These are phyloP conservation scores for Pachyuromys duprasi DNA, from an alignment of 2,797 vertebrate genomes.

Conservation along the genomic window DNA sequence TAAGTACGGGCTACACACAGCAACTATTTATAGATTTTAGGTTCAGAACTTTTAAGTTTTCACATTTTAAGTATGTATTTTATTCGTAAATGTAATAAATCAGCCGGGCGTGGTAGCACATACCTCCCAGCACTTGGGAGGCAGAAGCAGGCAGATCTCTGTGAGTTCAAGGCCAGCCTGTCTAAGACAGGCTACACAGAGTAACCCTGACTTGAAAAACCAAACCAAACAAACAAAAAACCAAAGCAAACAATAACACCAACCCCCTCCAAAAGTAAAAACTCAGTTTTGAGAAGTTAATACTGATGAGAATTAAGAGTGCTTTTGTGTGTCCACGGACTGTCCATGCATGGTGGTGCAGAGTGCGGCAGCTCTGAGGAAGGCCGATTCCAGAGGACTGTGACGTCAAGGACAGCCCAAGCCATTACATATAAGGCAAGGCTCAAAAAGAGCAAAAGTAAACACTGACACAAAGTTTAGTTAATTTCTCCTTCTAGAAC, in stretches of 20 bases:
- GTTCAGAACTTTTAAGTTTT: slow-evolving; percentile 47
- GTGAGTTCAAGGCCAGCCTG: too few relatives aligned
- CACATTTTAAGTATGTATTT: slow-evolving; percentile 28
- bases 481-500: slow-evolving; percentile 44
- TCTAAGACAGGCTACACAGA: too few relatives aligned
- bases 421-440: not conserved
- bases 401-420: not conserved
- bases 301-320: slow-evolving; percentile 35
- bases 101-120: not conserved
- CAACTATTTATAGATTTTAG: slow-evolving; percentile 33
- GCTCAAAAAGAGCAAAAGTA: not conserved
- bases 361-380: not conserved
- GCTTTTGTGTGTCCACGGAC: not conserved
- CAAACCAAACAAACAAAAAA: too few relatives aligned
- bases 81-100: slow-evolving; percentile 36
- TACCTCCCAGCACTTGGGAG: too few relatives aligned
- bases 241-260: too few relatives aligned
- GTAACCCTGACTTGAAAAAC: too few relatives aligned
- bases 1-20: not conserved
- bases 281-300: slow-evolving; percentile 4
- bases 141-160: too few relatives aligned
- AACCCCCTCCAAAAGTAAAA: not conserved
- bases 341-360: not conserved
- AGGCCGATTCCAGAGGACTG: not conserved
- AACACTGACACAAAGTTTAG: not conserved